Evolutionary conservation across 2,888 invertebrate species (phyloP), one percentile per base, ranked within the genome.

Genomic region (Empis livida): DNA sequence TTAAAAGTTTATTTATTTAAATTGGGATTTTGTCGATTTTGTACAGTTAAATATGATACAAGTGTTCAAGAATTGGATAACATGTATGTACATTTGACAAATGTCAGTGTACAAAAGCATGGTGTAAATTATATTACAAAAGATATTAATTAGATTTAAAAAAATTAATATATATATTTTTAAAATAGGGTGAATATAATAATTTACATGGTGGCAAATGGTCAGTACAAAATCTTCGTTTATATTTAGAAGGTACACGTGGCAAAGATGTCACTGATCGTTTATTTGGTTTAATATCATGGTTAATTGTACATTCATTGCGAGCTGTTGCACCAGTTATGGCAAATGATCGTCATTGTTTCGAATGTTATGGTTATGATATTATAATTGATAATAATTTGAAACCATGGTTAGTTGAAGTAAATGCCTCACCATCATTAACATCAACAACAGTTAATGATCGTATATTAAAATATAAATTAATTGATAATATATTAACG

Each of bases 81-180:
- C 65, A 88, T 90, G 82, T 95, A 91, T 61, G 88, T 94, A 46
- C 95, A 95, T 73, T 75, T 95, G 46, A 95, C 95, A 11, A 96
- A 96, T 65, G 95, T 95, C 5, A 94, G 95, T 49, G 92, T 96
- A n/a, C 96, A 97, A 69, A 95, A 94, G 68, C 92, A 93, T 63
- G 94, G 94, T 55, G 85, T 84, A 68, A 71, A 76, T 71, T 51
- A 45, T n/a, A 23, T 15, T 20, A 13, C n/a, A n/a, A n/a, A n/a
- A n/a, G n/a, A n/a, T n/a, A 4, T 41, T 15, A 38, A 46, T 13
- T 14, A 42, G 42, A 15, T 48, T 31, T 11, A 41, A 4, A 39
- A 40, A 15, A 31, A 30, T 23, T 42, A 37, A 10, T 6, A 8
- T 31, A 11, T 41, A n/a, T 15, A 16, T 5, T 38, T 38, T 16